Percentiles rank a stretch among this genome's conserved stretches.
These are phyloP conservation scores for Myotis davidii DNA, from an alignment of 2,113 vertebrate species.

Conservation along the genomic window DNA sequence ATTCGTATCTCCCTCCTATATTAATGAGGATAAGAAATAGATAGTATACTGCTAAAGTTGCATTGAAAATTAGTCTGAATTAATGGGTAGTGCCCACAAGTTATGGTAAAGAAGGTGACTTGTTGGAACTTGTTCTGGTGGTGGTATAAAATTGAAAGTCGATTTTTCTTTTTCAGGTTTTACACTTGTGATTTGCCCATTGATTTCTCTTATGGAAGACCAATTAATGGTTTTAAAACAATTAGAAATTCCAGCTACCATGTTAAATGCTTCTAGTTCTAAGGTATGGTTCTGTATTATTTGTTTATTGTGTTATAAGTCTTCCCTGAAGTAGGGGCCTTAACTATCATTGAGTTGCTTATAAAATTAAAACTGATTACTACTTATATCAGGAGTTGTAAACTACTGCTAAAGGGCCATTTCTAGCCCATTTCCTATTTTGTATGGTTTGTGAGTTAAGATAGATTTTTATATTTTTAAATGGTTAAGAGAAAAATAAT, in stretches of 20 bases:
- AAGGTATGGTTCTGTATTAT: constrained; percentile 86
- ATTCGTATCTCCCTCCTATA: background rate
- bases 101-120: background rate
- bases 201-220: constrained; percentile 98
- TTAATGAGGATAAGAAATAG: constrained; percentile 6
- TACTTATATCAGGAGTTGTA: background rate
- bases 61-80: constrained; percentile 10
- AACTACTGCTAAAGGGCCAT: background rate
- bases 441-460: background rate
- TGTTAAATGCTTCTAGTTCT: constrained; percentile 93
- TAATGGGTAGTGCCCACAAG: background rate
- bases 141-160: background rate
- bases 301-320: background rate
- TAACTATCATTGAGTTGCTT: background rate
- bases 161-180: constrained; percentile 88
- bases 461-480: constrained; percentile 41
- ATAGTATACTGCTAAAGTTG: background rate
- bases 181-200: constrained; percentile 94
- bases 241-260: constrained; percentile 88
- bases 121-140: background rate
- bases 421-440: background rate
- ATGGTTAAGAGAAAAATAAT: background rate
- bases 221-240: constrained; percentile 95
- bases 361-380: background rate
- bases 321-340: background rate